Percentiles rank a stretch among this genome's conserved stretches.
These are phyloP conservation scores for Alviniconcha marisindica DNA, from an alignment of 1,140 invertebrate genomes.

Conservation along the genomic window DNA sequence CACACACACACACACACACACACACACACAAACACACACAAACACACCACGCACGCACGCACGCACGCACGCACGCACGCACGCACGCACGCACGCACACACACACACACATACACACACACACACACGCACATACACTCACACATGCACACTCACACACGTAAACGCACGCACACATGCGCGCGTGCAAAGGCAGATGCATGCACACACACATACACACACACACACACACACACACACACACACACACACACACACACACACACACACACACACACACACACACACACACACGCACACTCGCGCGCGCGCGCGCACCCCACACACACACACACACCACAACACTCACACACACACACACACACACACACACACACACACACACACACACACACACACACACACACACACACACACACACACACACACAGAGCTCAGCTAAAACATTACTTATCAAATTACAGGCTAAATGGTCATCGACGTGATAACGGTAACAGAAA, in stretches of 20 bases:
- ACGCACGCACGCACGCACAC: slow-evolving; percentile 2
- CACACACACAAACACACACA: not conserved
- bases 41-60: not conserved
- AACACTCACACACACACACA: no score
- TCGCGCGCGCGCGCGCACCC: not conserved
- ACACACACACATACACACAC: slow-evolving; percentile 14
- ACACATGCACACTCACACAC: not conserved
- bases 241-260: slow-evolving; percentile 15
- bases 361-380: no score
- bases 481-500: no score
- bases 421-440: no score
- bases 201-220: slow-evolving; percentile 14
- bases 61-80: not conserved
- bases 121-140: not conserved
- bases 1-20: not conserved
- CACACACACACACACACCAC: no score
- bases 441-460: no score
- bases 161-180: not conserved
- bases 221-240: slow-evolving; percentile 24
- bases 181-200: not conserved
- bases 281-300: not conserved
- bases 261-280: slow-evolving; percentile 14
- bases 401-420: no score
- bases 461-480: no score
- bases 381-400: no score